phyloP scores from a whole-genome alignment of 2,888 invertebrate genomes.

The Leptura quadrifasciata region DNA sequence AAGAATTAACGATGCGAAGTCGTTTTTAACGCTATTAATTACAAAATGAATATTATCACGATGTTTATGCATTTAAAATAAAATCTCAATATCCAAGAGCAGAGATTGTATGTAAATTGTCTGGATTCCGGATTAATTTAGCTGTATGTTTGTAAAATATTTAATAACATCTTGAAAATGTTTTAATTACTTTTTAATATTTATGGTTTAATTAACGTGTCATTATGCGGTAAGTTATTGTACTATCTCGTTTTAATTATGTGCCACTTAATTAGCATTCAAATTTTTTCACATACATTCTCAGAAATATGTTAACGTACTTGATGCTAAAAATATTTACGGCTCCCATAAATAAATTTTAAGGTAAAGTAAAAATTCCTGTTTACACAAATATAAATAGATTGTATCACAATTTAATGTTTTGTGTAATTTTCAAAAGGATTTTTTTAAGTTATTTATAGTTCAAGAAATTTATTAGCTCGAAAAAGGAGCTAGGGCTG shows the following conservation, averaged over 20 bases:
- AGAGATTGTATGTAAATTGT: slow-evolving; percentile 44
- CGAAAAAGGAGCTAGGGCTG: too few relatives aligned
- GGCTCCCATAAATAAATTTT: background rate
- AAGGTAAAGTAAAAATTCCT: background rate
- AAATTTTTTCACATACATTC: background rate
- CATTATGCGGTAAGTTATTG: slow-evolving; percentile 22
- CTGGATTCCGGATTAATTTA: slow-evolving; percentile 30
- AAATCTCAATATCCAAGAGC: slow-evolving; percentile 34
- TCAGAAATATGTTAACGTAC: background rate
- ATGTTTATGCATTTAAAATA: slow-evolving; percentile 43
- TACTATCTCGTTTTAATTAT: slow-evolving; percentile 21
- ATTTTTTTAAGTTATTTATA: too few relatives aligned
- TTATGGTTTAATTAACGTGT: slow-evolving; percentile 30
- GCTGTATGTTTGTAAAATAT: slow-evolving; percentile 28
- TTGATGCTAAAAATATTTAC: background rate
- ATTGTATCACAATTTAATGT: too few relatives aligned
- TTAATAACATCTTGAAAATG: slow-evolving; percentile 24
- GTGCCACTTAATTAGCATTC: slow-evolving; percentile 16
- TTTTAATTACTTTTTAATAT: slow-evolving; percentile 31
- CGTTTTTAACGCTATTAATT: slow-evolving; percentile 61
- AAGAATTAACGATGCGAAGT: slow-evolving; percentile 62
- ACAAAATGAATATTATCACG: slow-evolving; percentile 60
- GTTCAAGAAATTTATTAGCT: too few relatives aligned
- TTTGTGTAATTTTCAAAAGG: too few relatives aligned
- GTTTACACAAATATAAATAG: too few relatives aligned